Evolutionary conservation across 2,113 vertebrate genomes (phyloP).

Genomic region (Syrmaticus mikado): DNA sequence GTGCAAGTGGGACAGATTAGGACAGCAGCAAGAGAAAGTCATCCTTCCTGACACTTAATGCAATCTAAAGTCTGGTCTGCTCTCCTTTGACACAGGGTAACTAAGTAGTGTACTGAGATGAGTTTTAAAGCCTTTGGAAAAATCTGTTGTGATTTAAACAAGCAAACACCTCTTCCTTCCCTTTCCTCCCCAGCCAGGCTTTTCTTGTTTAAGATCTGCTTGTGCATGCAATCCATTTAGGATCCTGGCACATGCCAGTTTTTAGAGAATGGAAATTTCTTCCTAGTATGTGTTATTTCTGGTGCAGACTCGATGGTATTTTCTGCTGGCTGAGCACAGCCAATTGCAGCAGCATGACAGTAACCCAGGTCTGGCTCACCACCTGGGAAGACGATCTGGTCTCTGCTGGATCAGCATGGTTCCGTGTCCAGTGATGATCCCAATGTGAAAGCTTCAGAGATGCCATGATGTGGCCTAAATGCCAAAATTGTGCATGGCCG

Average conservation of each 20-base stretch:
- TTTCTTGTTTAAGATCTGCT: conserved; percentile 1
- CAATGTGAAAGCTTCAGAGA: neutral
- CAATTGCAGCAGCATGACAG: neutral
- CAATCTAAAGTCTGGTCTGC: neutral
- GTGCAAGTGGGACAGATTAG: neutral
- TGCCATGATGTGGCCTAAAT: neutral
- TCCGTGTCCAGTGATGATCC: neutral
- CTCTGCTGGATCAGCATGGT: fast-evolving
- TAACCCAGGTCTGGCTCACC: neutral
- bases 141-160: neutral
- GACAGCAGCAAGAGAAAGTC: neutral
- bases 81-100: neutral
- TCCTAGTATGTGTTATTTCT: conserved; percentile 14
- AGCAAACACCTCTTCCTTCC: neutral
- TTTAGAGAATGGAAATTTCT: conserved; percentile 31
- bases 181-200: neutral
- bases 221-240: neutral
- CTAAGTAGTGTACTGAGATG: neutral
- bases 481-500: neutral
- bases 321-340: neutral
- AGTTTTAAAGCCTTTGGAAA: neutral
- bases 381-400: neutral
- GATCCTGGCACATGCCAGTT: neutral
- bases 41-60: neutral
- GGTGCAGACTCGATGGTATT: neutral